These are phyloP conservation scores for Pantelozetes paolii DNA, from an alignment of 2,888 invertebrate genomes.

Conservation along the genomic window DNA sequence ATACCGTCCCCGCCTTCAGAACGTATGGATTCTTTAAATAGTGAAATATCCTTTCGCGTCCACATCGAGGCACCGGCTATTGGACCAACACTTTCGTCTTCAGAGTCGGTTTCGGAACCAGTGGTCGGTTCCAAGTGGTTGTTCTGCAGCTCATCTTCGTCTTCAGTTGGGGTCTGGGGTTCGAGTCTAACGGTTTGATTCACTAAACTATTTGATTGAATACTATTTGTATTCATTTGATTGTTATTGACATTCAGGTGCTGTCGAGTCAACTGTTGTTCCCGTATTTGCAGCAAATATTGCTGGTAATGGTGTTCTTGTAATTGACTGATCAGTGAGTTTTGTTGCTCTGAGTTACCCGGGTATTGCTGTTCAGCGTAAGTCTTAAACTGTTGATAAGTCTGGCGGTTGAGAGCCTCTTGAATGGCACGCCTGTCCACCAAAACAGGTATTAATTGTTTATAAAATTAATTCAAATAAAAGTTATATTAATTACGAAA, in stretches of 20 bases:
- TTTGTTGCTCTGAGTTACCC: conserved; percentile 70
- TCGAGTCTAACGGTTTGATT: conserved; percentile 6
- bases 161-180: not conserved
- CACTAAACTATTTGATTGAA: not conserved
- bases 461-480: not conserved
- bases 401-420: conserved; percentile 92
- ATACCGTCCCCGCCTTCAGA: conserved; percentile 78
- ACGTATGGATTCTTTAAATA: conserved; percentile 82
- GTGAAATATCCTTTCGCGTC: conserved; percentile 81
- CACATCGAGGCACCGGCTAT: conserved; percentile 76
- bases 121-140: not conserved
- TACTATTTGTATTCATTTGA: conserved; percentile 49
- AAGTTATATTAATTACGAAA: not conserved
- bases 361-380: conserved; percentile 89
- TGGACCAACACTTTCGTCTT: conserved; percentile 42
- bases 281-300: conserved; percentile 81
- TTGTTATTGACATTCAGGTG: conserved; percentile 45
- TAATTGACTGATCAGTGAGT: conserved; percentile 81
- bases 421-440: conserved; percentile 66
- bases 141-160: conserved; percentile 15
- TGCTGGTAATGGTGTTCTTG: conserved; percentile 99
- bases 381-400: conserved; percentile 78
- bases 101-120: conserved; percentile 14
- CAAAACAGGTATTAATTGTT: not conserved
- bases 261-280: conserved; percentile 55